A percentile compares a stretch with the other conserved stretches of the same genome.
phyloP scores from a whole-genome alignment of 2,888 invertebrate genomes.

The Cosmorhoe ocellata region DNA sequence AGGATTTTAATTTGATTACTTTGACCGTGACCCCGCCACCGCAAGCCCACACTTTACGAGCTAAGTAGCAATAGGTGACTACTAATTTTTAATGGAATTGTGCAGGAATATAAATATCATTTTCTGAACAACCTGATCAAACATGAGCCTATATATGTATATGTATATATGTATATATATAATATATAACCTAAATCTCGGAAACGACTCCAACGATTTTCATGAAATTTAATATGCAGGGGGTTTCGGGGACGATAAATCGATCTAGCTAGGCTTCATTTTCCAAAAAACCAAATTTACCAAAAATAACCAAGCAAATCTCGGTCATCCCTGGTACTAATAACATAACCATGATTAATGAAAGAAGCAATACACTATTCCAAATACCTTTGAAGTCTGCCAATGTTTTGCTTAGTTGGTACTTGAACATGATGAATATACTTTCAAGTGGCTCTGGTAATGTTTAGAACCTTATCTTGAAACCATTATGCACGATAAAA shows the following conservation, averaged over 20 bases:
- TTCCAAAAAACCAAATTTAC: too few species aligned
- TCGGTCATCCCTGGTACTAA: neutral
- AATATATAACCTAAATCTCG: too few species aligned
- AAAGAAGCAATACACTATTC: constrained; percentile 11
- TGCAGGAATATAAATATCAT: neutral
- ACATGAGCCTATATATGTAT: too few species aligned
- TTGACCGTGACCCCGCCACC: constrained; percentile 49
- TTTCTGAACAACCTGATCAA: neutral
- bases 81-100: neutral
- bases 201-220: too few species aligned
- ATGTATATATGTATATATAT: too few species aligned
- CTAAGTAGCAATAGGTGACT: neutral
- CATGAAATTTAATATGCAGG: too few species aligned
- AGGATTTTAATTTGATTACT: constrained; percentile 50
- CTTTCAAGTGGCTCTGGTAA: constrained; percentile 55
- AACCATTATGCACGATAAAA: constrained; percentile 55
- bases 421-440: constrained; percentile 65
- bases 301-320: too few species aligned
- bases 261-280: too few species aligned
- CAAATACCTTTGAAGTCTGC: constrained; percentile 45
- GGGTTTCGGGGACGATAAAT: too few species aligned
- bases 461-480: constrained; percentile 49
- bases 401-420: constrained; percentile 48
- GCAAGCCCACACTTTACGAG: constrained; percentile 5
- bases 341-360: too few species aligned